A percentile compares a stretch with the other conserved stretches of the same genome.
Evolutionary conservation across 2,797 vertebrate species (phyloP).

Genomic region (Cryptoprocta ferox): DNA sequence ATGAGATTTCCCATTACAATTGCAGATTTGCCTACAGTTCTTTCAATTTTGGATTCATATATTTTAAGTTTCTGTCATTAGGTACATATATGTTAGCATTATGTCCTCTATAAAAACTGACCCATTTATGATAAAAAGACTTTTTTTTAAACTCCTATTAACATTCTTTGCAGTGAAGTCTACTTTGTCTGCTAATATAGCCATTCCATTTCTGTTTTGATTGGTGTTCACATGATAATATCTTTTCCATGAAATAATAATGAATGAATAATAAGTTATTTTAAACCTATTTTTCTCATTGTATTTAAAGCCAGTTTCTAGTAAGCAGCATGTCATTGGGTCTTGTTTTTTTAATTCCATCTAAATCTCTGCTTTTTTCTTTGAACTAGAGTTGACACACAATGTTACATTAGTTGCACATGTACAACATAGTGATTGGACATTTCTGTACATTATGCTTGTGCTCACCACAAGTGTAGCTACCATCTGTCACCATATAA

Average conservation of each 20-base stretch:
- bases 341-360: not conserved
- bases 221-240: slow-evolving; percentile 38
- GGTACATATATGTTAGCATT: slow-evolving; percentile 44
- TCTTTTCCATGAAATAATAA: slow-evolving; percentile 25
- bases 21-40: slow-evolving; percentile 38
- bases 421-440: not conserved
- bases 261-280: slow-evolving; percentile 42
- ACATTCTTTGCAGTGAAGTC: slow-evolving; percentile 28
- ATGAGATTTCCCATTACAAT: slow-evolving; percentile 33
- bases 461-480: not conserved
- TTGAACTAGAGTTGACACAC: not conserved
- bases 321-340: not conserved
- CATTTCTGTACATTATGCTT: not conserved
- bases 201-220: slow-evolving; percentile 47
- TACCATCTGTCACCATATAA: not conserved
- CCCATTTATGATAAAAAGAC: slow-evolving; percentile 21
- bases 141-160: not conserved
- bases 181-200: slow-evolving; percentile 35
- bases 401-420: not conserved
- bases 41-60: slow-evolving; percentile 15
- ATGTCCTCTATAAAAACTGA: not conserved
- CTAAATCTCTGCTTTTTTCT: not conserved
- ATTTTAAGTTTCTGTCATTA: not conserved
- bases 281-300: slow-evolving; percentile 44
- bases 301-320: slow-evolving; percentile 40